Evolutionary conservation across 2,113 vertebrate species (phyloP).

Genomic region (Typhlomys cinereus): DNA sequence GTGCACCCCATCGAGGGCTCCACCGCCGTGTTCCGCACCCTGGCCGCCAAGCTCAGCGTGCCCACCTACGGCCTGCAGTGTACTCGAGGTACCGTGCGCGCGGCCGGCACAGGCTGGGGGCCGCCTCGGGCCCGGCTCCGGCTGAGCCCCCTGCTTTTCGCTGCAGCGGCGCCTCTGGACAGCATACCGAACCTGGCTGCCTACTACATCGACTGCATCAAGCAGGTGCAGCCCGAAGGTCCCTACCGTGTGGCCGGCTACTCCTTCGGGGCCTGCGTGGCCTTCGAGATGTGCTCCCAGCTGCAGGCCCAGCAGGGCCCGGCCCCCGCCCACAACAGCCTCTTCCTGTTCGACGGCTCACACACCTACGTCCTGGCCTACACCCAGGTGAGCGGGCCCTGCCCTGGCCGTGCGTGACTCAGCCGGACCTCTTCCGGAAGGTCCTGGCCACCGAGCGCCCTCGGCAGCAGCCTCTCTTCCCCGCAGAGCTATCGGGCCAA

Average conservation of each 20-base stretch:
- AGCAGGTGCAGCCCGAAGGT: constrained; percentile 93
- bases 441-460: fast-evolving
- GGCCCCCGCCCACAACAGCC: constrained; percentile 86
- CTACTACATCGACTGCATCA: constrained; percentile 92
- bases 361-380: constrained; percentile 95
- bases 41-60: constrained; percentile 90
- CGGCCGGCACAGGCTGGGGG: fast-evolving
- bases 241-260: constrained; percentile 96
- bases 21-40: constrained; percentile 87
- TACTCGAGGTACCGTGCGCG: constrained; percentile 89
- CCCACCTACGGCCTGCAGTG: constrained; percentile 97
- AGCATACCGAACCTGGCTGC: constrained; percentile 93
- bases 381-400: constrained; percentile 89
- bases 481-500: constrained; percentile 94
- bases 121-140: fast-evolving
- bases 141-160: fast-evolving
- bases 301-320: constrained; percentile 88
- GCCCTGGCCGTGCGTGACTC: not conserved
- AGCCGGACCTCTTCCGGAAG: fast-evolving
- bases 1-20: constrained; percentile 98
- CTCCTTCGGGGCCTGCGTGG: constrained; percentile 97
- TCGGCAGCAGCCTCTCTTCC: not conserved
- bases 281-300: constrained; percentile 98
- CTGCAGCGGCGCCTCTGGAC: constrained; percentile 92
- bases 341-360: constrained; percentile 96